Conservation (phyloP, 53 echinoderm and acorn worm species). For the Pentamera pediparva region DNA sequence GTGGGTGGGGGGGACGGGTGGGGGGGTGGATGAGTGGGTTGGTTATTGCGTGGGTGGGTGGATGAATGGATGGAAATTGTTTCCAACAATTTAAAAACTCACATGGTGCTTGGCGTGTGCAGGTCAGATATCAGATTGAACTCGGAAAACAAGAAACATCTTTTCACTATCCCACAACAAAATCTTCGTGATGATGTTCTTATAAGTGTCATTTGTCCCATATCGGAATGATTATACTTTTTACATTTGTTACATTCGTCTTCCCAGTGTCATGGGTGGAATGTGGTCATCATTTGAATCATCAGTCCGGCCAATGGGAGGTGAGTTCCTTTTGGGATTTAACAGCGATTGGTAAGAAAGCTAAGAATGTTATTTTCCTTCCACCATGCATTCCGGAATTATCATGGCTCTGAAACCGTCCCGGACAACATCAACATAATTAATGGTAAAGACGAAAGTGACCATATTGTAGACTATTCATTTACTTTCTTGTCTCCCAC, state of each 20-base stretch:
- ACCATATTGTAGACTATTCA: too few species aligned
- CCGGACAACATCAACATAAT: too few species aligned
- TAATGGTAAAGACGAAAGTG: too few species aligned
- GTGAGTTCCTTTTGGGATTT: constrained; percentile 6
- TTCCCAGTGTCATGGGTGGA: constrained; percentile 16
- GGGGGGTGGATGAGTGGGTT: too few species aligned
- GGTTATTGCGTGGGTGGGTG: too few species aligned
- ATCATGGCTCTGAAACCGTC: too few species aligned
- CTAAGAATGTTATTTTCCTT: too few species aligned
- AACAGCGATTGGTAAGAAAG: too few species aligned
- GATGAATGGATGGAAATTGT: too few species aligned
- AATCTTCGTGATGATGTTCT: background rate
- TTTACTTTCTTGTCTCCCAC: too few species aligned
- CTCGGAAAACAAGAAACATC: constrained; percentile 7
- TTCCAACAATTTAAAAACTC: constrained; percentile 1
- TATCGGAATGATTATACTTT: background rate
- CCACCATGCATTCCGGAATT: too few species aligned
- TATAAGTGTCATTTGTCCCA: background rate
- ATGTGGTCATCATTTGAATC: constrained; percentile 18
- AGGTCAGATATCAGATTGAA: background rate
- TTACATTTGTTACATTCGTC: constrained; percentile 18
- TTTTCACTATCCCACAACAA: constrained; percentile 11
- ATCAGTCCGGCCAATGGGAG: constrained; percentile 21
- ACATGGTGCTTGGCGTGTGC: background rate
- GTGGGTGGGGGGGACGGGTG: too few species aligned